Evolutionary conservation across 2,888 invertebrate species (phyloP), one percentile per base, ranked within the genome.

Genomic region (Herminia tarsipennalis): DNA sequence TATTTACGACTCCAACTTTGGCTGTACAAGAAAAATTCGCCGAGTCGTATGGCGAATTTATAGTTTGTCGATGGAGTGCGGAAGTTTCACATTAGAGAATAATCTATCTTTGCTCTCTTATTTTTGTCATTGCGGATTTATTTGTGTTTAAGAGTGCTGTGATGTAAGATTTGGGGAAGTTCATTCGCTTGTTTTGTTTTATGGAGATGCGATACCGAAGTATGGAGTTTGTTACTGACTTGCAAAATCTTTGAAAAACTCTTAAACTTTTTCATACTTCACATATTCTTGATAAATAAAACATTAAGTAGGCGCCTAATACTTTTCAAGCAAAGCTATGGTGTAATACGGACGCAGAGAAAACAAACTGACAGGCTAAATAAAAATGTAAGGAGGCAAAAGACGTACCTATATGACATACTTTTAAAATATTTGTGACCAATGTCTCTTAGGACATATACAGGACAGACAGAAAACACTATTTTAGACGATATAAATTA

Each of bases 1-100:
- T 91, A 91, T 91, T 90, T 90, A 89, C 88, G 89, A 86, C 78
- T 73, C 50, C 58, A 82, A 87, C 73, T 87, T 87, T 69, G 59
- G 66, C 73, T 50, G 61, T 60, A 69, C 73, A 78, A 79, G 78
- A 85, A 83, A 83, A 84, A 81, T 84, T 81, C 76, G 73, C 69
- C 49, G 69, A 73, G 74, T 76, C 73, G 78, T 76, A 76, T 71
- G 67, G 78, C 73, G 71, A 83, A 85, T 88, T 83, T 84, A 86
- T 83, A 86, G 85, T 85, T 83, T 63, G 66, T 62, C 73, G 77
- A 83, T 82, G 70, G 78, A 78, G 70, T 76, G 69, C 72, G 71
- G 75, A 82, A 86, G 78, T 86, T 83, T 73, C 67, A 69, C 70
- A 78, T 82, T 80, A 79, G 76, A 39, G 60, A 42, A 50, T 66